These are phyloP conservation scores for Acanthosepion esculentum DNA, from an alignment of 2,888 invertebrate species.

Conservation along the genomic window DNA sequence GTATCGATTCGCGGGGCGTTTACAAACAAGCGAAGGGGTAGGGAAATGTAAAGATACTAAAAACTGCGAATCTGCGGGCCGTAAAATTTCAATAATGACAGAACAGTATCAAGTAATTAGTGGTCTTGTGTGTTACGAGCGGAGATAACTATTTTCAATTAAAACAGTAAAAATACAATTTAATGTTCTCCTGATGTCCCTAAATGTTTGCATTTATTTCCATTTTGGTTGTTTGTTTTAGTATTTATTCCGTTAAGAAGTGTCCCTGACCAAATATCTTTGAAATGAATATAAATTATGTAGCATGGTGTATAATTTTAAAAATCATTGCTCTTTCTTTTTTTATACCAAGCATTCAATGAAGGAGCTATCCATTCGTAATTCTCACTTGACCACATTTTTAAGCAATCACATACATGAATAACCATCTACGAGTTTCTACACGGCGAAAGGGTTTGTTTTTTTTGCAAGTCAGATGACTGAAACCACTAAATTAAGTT, in stretches of 20 bases:
- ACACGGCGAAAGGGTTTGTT: not conserved
- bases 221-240: not conserved
- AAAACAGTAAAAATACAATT: not conserved
- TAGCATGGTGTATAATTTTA: not conserved
- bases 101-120: slow-evolving; percentile 33
- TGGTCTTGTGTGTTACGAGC: not conserved
- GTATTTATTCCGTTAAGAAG: not conserved
- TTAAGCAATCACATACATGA: slow-evolving; percentile 5
- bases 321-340: not conserved
- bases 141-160: slow-evolving; percentile 12
- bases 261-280: not conserved
- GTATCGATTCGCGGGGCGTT: slow-evolving; percentile 5
- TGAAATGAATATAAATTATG: not conserved
- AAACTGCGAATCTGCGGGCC: not conserved
- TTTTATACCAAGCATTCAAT: not conserved
- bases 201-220: not conserved
- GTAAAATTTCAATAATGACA: slow-evolving; percentile 33
- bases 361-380: not conserved
- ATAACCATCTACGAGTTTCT: not conserved
- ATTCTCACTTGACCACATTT: not conserved
- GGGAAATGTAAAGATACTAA: not conserved
- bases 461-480: not conserved
- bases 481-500: not conserved
- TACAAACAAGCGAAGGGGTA: not conserved
- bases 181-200: not conserved